Conservation (phyloP, 2,888 invertebrate species). For the Odontothrips loti region DNA sequence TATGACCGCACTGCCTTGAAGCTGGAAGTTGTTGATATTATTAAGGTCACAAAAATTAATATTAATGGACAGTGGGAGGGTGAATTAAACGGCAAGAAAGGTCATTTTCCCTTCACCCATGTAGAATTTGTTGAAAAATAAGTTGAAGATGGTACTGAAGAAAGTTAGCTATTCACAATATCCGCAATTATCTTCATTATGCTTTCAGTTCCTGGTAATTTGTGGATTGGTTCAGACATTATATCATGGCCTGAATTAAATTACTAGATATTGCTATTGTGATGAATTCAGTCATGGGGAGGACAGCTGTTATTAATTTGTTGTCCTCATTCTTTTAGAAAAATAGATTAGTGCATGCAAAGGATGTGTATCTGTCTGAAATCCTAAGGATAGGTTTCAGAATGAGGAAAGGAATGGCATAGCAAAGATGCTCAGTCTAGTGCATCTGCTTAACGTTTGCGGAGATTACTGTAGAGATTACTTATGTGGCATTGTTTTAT, state of each 20-base stretch:
- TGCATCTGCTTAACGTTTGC: too few relatives aligned
- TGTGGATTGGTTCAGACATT: neutral
- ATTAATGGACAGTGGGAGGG: constrained; percentile 99
- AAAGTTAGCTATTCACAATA: constrained; percentile 17
- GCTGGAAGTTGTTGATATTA: constrained; percentile 88
- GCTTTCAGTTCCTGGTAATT: neutral
- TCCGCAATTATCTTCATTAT: neutral
- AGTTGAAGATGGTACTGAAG: constrained; percentile 42
- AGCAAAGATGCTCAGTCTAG: too few relatives aligned
- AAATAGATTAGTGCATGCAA: too few relatives aligned
- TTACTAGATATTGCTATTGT: neutral
- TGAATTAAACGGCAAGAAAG: constrained; percentile 82
- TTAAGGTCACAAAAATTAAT: constrained; percentile 92
- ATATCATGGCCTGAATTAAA: neutral
- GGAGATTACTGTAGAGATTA: too few relatives aligned
- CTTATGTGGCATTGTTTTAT: too few relatives aligned
- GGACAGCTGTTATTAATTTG: too few relatives aligned
- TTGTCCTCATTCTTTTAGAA: too few relatives aligned
- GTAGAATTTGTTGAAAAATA: constrained; percentile 87
- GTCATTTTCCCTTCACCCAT: constrained; percentile 96
- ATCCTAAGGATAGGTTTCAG: too few relatives aligned
- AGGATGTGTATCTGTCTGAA: too few relatives aligned
- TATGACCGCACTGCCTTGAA: constrained; percentile 95
- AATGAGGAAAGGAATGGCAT: too few relatives aligned
- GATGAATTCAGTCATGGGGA: neutral